A percentile compares a stretch with the other conserved stretches of the same genome.
Evolutionary conservation across 2,888 invertebrate species (phyloP).

Genomic region (Napeogenes sylphis): DNA sequence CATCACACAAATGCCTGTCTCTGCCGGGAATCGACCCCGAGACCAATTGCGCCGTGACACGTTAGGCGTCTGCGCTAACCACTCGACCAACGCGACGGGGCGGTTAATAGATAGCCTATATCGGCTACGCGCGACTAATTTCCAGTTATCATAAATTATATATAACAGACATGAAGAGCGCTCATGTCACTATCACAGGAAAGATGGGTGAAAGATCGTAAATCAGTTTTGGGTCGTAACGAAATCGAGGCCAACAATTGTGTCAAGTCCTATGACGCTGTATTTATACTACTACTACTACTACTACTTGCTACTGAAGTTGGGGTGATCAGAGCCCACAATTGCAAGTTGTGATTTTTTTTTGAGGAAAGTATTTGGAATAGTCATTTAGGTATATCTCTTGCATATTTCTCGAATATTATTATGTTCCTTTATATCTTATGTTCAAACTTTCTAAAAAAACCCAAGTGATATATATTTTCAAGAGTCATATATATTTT

Average conservation of each 20-base stretch:
- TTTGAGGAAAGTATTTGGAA: conserved; percentile 3
- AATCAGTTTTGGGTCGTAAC: conserved; percentile 68
- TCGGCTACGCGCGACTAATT: conserved; percentile 36
- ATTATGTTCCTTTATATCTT: no score
- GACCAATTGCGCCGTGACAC: no score
- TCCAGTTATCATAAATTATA: background rate
- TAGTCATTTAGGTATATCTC: background rate
- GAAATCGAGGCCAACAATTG: conserved; percentile 50
- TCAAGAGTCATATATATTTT: no score
- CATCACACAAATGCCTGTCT: no score
- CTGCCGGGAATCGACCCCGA: no score
- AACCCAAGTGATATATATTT: no score
- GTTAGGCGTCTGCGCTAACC: no score
- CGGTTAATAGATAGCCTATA: conserved; percentile 43
- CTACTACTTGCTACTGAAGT: conserved; percentile 2
- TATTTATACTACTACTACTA: conserved; percentile 19
- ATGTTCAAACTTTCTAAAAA: no score
- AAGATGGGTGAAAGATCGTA: conserved; percentile 42
- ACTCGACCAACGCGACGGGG: no score
- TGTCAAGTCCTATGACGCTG: conserved; percentile 38
- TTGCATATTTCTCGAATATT: no score
- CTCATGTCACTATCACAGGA: conserved; percentile 47
- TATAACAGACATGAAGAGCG: conserved; percentile 33
- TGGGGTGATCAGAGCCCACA: conserved; percentile 14
- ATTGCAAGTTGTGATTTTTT: conserved; percentile 8